These are phyloP conservation scores for Willowsia nigromaculata DNA, from an alignment of 2,888 invertebrate species.

Conservation along the genomic window DNA sequence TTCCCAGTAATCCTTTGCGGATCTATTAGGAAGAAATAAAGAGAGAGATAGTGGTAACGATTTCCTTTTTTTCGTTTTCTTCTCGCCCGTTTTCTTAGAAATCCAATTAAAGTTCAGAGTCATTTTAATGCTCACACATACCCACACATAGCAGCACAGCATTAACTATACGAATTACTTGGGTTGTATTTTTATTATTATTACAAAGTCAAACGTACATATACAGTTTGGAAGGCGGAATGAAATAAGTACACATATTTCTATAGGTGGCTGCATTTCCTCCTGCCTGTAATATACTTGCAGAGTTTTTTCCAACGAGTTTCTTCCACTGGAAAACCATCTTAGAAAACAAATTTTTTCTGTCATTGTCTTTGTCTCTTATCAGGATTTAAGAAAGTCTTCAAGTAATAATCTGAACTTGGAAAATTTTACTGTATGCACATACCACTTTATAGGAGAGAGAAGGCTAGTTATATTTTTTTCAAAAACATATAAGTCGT, in stretches of 20 bases:
- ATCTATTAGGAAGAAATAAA: conserved; percentile 46
- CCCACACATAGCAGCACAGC: neutral
- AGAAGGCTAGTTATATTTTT: neutral
- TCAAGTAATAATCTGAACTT: conserved; percentile 12
- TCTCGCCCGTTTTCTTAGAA: conserved; percentile 9
- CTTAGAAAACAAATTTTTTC: conserved; percentile 33
- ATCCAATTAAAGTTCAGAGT: conserved; percentile 53
- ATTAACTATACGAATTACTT: neutral
- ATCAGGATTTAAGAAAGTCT: conserved; percentile 42
- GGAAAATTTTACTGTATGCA: conserved; percentile 1
- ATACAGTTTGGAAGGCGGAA: neutral
- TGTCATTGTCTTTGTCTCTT: conserved; percentile 37
- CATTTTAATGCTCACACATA: conserved; percentile 49
- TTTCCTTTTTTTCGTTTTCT: neutral
- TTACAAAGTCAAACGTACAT: neutral
- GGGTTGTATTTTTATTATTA: neutral
- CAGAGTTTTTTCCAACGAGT: neutral
- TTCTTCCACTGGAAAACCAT: neutral
- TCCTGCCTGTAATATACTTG: too few species aligned
- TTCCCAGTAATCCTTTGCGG: conserved; percentile 43
- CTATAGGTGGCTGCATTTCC: neutral
- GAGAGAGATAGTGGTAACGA: conserved; percentile 44
- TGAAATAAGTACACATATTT: neutral
- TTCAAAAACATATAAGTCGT: neutral
- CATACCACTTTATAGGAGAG: neutral